phyloP scores from a whole-genome alignment of 2,113 vertebrate genomes.

The Tychaedon coryphoeus region DNA sequence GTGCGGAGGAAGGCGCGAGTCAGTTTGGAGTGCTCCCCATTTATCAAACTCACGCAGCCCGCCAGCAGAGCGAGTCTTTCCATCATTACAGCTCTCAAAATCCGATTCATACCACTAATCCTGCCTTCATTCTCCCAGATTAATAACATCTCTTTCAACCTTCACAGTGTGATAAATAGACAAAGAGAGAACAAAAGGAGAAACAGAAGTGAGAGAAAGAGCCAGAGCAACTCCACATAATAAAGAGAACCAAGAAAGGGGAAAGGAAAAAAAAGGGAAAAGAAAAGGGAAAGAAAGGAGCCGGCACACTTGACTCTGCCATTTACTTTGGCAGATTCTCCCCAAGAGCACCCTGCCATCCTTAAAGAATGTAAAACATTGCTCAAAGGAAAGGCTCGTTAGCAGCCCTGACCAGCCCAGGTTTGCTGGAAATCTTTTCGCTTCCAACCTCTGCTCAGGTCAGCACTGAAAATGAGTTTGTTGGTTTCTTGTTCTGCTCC shows the following conservation, averaged over 20 bases:
- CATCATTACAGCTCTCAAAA: slow-evolving; percentile 99
- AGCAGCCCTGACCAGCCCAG: slow-evolving; percentile 74
- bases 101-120: slow-evolving; percentile 99
- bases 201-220: slow-evolving; percentile 87
- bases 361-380: slow-evolving; percentile 71
- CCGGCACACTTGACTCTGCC: slow-evolving; percentile 73
- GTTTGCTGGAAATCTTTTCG: slow-evolving; percentile 76
- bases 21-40: slow-evolving; percentile 95
- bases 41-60: slow-evolving; percentile 99
- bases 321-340: slow-evolving; percentile 70
- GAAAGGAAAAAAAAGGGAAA: slow-evolving; percentile 67
- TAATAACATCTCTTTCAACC: slow-evolving; percentile 99
- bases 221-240: slow-evolving; percentile 83
- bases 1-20: slow-evolving; percentile 83
- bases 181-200: slow-evolving; percentile 97
- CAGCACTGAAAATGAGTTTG: slow-evolving; percentile 72
- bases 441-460: slow-evolving; percentile 71
- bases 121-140: slow-evolving; percentile 99
- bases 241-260: slow-evolving; percentile 82
- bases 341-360: slow-evolving; percentile 62
- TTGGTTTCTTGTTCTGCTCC: slow-evolving; percentile 52
- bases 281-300: slow-evolving; percentile 68
- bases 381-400: slow-evolving; percentile 79
- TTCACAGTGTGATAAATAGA: slow-evolving; percentile 99
- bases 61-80: slow-evolving; percentile 99